Conservation (phyloP, 2,113 vertebrate genomes). For the Crotalus tigris region DNA sequence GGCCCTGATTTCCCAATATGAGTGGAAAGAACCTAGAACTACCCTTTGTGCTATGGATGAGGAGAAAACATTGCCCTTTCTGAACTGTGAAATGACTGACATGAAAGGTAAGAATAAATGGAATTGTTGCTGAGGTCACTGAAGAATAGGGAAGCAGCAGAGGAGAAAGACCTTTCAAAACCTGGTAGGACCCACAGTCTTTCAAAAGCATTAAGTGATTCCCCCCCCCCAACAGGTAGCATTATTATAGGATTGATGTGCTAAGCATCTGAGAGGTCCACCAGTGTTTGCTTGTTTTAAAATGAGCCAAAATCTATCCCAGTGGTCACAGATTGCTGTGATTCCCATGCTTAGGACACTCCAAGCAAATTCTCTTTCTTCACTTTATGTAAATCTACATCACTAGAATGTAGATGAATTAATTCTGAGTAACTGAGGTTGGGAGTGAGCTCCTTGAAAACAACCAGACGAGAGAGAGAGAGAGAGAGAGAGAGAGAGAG, state of each 20-base stretch:
- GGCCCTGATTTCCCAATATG: slow-evolving; percentile 58
- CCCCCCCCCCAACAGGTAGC: slow-evolving; percentile 71
- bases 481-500: slow-evolving; percentile 29
- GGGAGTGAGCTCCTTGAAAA: slow-evolving; percentile 83
- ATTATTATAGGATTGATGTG: slow-evolving; percentile 69
- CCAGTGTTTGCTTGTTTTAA: slow-evolving; percentile 83
- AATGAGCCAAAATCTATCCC: slow-evolving; percentile 83
- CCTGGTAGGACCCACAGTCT: slow-evolving; percentile 74
- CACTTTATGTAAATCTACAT: slow-evolving; percentile 66
- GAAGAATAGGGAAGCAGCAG: slow-evolving; percentile 67
- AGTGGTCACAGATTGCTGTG: slow-evolving; percentile 83
- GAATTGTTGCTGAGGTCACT: slow-evolving; percentile 76
- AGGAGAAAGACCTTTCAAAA: slow-evolving; percentile 70
- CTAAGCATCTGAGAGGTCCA: slow-evolving; percentile 66
- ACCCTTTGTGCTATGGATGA: slow-evolving; percentile 70
- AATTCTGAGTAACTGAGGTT: slow-evolving; percentile 89
- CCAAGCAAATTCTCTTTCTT: slow-evolving; percentile 82
- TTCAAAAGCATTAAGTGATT: slow-evolving; percentile 70
- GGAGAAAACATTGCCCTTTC: slow-evolving; percentile 76
- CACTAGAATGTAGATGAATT: slow-evolving; percentile 90
- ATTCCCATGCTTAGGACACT: slow-evolving; percentile 96
- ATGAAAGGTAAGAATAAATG: slow-evolving; percentile 81
- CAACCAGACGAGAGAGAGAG: slow-evolving; percentile 57
- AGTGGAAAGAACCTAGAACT: slow-evolving; percentile 51
- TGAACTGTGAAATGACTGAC: slow-evolving; percentile 84